Conservation (phyloP, 1,140 invertebrate species). For the Conus betulinus region DNA sequence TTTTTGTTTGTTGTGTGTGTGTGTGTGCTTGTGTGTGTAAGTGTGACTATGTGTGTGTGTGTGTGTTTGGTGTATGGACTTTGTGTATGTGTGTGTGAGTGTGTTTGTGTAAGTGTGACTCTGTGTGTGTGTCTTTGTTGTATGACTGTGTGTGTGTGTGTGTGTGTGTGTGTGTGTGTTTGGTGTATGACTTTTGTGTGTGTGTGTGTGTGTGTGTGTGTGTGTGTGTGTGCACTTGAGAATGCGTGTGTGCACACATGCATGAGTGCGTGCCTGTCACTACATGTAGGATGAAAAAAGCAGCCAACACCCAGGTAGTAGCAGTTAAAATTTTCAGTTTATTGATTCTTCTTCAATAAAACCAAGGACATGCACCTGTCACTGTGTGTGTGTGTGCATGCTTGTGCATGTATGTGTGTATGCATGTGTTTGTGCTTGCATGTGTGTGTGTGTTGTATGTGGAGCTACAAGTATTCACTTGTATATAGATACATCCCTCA, state of each 20-base stretch:
- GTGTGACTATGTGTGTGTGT: background rate
- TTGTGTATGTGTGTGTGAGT: background rate
- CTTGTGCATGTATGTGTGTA: background rate
- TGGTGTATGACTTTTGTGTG: background rate
- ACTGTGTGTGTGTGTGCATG: slow-evolving; percentile 1
- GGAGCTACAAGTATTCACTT: too few species aligned
- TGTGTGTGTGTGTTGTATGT: background rate
- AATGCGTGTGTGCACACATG: background rate
- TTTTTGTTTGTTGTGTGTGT: background rate
- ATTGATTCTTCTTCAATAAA: too few species aligned
- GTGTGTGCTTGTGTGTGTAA: background rate
- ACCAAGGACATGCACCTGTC: too few species aligned
- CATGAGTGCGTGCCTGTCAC: background rate
- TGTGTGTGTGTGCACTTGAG: background rate
- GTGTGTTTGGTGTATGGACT: background rate
- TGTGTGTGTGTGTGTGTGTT: background rate
- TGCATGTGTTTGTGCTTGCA: background rate
- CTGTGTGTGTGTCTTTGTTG: background rate
- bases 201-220: slow-evolving; percentile 5
- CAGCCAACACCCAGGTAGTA: too few species aligned
- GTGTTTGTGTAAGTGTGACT: background rate
- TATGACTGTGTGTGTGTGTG: background rate
- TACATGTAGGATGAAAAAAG: too few species aligned
- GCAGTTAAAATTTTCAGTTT: too few species aligned
- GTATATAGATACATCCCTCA: too few species aligned